Evolutionary conservation across 2,888 invertebrate species (phyloP).

Genomic region (Leptinotarsa peninsularis): DNA sequence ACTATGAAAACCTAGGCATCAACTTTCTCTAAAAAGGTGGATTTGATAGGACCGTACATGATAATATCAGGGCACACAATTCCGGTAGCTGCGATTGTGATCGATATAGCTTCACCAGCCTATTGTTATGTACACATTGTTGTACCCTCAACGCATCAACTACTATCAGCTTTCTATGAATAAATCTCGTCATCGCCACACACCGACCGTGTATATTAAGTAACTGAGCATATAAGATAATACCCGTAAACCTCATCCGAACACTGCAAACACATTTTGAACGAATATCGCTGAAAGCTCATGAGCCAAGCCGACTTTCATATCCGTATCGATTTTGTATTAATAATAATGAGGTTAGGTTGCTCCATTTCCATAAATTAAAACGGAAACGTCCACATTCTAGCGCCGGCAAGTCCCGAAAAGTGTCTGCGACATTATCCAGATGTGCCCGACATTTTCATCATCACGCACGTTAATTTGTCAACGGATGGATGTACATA

Average conservation of each 20-base stretch:
- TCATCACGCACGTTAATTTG: constrained; percentile 24
- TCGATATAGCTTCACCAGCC: background rate
- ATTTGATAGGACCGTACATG: no score
- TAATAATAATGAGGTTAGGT: constrained; percentile 13
- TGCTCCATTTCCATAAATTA: constrained; percentile 18
- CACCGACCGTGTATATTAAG: constrained; percentile 10
- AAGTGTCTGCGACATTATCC: constrained; percentile 18
- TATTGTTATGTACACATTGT: constrained; percentile 5
- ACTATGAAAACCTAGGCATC: background rate
- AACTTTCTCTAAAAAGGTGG: no score
- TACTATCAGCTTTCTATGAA: constrained; percentile 9
- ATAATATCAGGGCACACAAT: background rate
- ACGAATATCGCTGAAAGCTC: constrained; percentile 9
- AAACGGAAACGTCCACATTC: constrained; percentile 11
- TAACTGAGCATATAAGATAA: constrained; percentile 12
- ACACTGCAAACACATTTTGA: constrained; percentile 10
- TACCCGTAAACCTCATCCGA: background rate
- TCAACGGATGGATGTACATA: constrained; percentile 23
- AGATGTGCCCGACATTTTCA: constrained; percentile 27
- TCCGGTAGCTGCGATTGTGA: background rate
- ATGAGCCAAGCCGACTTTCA: constrained; percentile 7
- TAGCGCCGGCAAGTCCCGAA: constrained; percentile 14
- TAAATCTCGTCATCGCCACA: background rate
- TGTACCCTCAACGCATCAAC: background rate
- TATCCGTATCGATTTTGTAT: constrained; percentile 18